Percentiles rank a stretch among this genome's conserved stretches.
Evolutionary conservation across 1,140 invertebrate genomes (phyloP).

Genomic region (Diachasmimorpha longicaudata): DNA sequence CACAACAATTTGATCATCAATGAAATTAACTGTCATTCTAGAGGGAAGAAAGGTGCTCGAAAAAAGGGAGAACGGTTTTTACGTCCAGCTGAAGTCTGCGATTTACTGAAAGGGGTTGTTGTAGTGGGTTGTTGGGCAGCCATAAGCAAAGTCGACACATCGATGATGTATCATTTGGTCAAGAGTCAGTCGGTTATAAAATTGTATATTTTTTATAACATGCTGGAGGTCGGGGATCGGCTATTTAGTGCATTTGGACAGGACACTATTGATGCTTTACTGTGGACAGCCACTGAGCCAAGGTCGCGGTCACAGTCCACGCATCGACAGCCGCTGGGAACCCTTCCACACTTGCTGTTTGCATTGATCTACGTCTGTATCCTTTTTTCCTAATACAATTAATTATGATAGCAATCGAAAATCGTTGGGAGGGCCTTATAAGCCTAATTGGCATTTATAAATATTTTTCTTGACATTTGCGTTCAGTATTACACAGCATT

Average conservation of each 20-base stretch:
- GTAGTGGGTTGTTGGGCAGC: slow-evolving; percentile 83
- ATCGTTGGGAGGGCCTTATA: too few species aligned
- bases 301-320: slow-evolving; percentile 66
- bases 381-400: slow-evolving; percentile 68
- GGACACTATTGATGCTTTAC: slow-evolving; percentile 95
- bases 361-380: slow-evolving; percentile 94
- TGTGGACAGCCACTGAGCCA: slow-evolving; percentile 97
- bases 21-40: slow-evolving; percentile 28
- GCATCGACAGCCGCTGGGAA: slow-evolving; percentile 83
- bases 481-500: slow-evolving; percentile 86
- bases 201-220: slow-evolving; percentile 99
- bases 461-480: slow-evolving; percentile 11
- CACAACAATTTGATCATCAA: too few species aligned
- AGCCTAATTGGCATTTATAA: slow-evolving; percentile 11
- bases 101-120: slow-evolving; percentile 91
- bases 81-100: slow-evolving; percentile 94
- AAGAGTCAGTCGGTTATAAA: slow-evolving; percentile 99
- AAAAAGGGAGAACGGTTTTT: slow-evolving; percentile 63
- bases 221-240: slow-evolving; percentile 97
- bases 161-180: slow-evolving; percentile 98
- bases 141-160: slow-evolving; percentile 93
- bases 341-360: slow-evolving; percentile 87
- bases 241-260: slow-evolving; percentile 97
- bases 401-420: too few species aligned
- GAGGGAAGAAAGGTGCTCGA: slow-evolving; percentile 36